Evolutionary conservation across 53 echinoderm and acorn worm genomes (phyloP), one percentile per base, ranked within the genome.

Genomic region (Luidia sarsii): DNA sequence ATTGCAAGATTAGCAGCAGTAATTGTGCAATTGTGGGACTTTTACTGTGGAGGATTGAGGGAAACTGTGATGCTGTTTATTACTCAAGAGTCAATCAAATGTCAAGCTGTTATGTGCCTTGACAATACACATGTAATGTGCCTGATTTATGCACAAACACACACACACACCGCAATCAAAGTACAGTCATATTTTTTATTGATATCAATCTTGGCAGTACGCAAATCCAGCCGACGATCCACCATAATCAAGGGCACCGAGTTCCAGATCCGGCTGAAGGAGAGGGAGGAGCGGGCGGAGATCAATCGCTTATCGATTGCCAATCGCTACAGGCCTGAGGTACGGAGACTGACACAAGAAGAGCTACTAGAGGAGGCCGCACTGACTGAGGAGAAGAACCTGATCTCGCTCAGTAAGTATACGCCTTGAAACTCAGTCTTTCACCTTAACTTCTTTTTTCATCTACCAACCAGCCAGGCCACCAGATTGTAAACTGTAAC

Each of bases 341-440:
- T 96, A 55, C 85, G 96, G 48, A 29, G 96, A 80, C 68, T 96
- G 38, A 96, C 96, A 7, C 96, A 96, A 50, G 93, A 73, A 39
- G 96, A 96, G 70, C 67, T 96, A n/a, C 88, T 96, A 1, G 88
- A 60, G 30, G 96, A 96, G 57, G 96, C 96, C 3, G 80, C 80
- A 55, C 45, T 93, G 32, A 96, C 96, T 19, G 93, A 93, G 64
- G 90, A 90, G 71, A 75, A 92, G 27, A 95, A 95, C 43, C 67
- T 95, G 0, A 90, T 88, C 28, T 96, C 96, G 7, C 64, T 96
- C 2, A 75, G 96, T 95, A 67, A 87, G 94, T 82, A 11, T 1
- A 32, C 8, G 11, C 6, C 18, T 5, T 56, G 6, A 11, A 11
- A 41, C 41, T 41, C 41, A n/a, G n/a, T n/a, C n/a, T n/a, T n/a